These are phyloP conservation scores for Cyanoramphus novaezelandiae DNA, from an alignment of 2,113 vertebrate species.

Conservation along the genomic window DNA sequence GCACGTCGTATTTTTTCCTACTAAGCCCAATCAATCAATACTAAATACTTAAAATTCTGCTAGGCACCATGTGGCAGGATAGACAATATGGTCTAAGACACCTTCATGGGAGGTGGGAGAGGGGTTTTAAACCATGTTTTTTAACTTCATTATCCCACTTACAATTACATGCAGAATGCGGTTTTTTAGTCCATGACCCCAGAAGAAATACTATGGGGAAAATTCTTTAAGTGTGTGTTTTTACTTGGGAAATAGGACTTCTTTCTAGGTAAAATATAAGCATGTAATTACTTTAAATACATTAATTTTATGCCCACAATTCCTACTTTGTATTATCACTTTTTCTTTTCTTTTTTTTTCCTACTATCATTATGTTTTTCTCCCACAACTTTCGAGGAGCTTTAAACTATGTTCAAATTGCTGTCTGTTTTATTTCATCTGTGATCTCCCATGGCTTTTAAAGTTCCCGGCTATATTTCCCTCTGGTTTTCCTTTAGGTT, in stretches of 20 bases:
- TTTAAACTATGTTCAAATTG: constrained; percentile 21
- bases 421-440: constrained; percentile 27
- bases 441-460: not conserved
- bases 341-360: not conserved
- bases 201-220: not conserved
- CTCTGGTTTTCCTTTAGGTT: constrained; percentile 5
- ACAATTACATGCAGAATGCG: not conserved
- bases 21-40: not conserved
- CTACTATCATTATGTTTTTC: not conserved
- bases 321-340: not conserved
- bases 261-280: not conserved
- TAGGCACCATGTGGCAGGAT: not conserved
- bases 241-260: not conserved
- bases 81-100: not conserved
- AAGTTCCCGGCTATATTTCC: constrained; percentile 1
- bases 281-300: not conserved
- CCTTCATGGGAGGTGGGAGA: not conserved
- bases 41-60: not conserved
- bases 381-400: not conserved
- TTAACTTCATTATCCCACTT: not conserved
- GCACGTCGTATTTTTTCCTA: not conserved
- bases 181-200: not conserved
- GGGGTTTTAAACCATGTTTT: not conserved
- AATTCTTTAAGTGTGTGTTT: not conserved
- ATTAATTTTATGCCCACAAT: not conserved